Evolutionary conservation across 1,140 invertebrate genomes (phyloP), one percentile per base, ranked within the genome.

Genomic region (Lysiphlebus fabarum): DNA sequence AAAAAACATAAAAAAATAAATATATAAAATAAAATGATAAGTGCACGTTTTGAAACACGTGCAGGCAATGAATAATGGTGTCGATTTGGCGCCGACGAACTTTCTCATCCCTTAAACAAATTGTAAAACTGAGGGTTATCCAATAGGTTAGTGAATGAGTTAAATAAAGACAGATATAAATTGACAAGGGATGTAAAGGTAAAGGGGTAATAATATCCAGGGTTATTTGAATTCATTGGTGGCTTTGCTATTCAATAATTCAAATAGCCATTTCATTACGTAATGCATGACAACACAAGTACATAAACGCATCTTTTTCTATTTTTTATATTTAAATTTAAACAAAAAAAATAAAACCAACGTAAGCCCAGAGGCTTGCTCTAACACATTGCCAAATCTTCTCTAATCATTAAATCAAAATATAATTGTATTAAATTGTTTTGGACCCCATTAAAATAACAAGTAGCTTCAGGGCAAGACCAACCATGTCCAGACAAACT

Each of bases 161-260:
- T 26, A 26, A 4, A 2, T 2, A 26, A 26, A 26, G 17, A 26
- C 4, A 26, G 17, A 26, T 1, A 26, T 1, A 26, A 26, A 26
- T 26, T 26, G 17, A 26, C 17, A 26, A 26, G 17, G 17, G 33
- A 34, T 5, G 10, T 40, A 11, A 40, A 11, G 34, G 33, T 26
- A 34, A 33, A 36, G 33, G 9, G 11, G 34, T 5, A 50, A 37
- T 50, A 50, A 50, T 50, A 50, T 50, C 26, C 7, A 36, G 38
- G 2, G 40, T 10, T 5, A 36, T 50, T 62, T 41, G 40, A 53
- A 62, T 62, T 56, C 48, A 38, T 12, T 9, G 7, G 62, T 63
- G 68, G 62, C 65, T 70, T 70, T 70, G 62, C 58, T 56, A 64
- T 66, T 64, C 58, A 51, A 61, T 66, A 64, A 67, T 66, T 67